Evolutionary conservation across 2,888 invertebrate species (phyloP).

Genomic region (Listrodromus nycthemerus): DNA sequence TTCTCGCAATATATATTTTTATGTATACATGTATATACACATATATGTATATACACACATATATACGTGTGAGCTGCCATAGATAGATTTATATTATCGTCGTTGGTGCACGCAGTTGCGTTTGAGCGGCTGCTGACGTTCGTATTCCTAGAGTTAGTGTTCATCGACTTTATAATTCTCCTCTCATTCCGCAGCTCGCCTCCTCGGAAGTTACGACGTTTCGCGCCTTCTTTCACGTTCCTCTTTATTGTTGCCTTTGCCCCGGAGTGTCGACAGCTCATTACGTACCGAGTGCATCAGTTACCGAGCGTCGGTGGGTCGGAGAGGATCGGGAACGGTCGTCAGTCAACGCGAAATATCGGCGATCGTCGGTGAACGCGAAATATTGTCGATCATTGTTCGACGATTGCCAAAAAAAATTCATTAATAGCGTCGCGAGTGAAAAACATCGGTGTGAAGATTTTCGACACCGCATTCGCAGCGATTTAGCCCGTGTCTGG

Average conservation of each 20-base stretch:
- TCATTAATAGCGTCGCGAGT: slow-evolving; percentile 14
- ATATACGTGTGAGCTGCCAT: neutral
- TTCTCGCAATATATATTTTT: neutral
- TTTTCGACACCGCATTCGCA: neutral
- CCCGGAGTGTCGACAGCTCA: neutral
- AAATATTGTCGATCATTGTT: neutral
- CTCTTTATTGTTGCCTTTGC: slow-evolving; percentile 42
- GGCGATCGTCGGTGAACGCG: neutral
- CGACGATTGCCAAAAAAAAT: neutral
- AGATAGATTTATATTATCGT: neutral
- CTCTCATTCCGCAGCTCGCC: slow-evolving; percentile 45
- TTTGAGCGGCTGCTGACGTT: slow-evolving; percentile 21
- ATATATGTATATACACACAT: neutral
- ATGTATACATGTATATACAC: neutral
- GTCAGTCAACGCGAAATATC: neutral
- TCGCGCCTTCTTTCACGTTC: slow-evolving; percentile 27
- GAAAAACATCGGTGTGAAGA: neutral
- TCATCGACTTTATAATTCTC: neutral
- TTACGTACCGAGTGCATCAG: slow-evolving; percentile 63
- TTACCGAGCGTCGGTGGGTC: slow-evolving; percentile 41
- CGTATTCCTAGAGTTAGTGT: slow-evolving; percentile 21
- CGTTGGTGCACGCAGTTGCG: slow-evolving; percentile 39
- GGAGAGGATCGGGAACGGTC: slow-evolving; percentile 26
- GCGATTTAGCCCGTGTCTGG: slow-evolving; percentile 7
- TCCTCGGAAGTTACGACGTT: slow-evolving; percentile 54